A percentile compares a stretch with the other conserved stretches of the same genome.
Conservation (phyloP, 2,113 vertebrate genomes). For the Tachysurus fulvidraco region DNA sequence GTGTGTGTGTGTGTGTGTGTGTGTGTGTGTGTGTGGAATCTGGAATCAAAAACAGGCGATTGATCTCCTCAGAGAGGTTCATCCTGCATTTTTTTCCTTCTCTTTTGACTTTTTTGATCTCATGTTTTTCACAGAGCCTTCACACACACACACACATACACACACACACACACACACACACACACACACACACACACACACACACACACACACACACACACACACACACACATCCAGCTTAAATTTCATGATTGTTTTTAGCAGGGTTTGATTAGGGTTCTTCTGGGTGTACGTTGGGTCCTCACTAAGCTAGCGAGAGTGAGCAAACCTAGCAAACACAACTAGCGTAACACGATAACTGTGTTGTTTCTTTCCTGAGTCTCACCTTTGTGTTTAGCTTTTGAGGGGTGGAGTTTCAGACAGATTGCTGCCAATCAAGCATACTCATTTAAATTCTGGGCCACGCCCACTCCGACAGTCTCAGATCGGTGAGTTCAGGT, state of each 20-base stretch:
- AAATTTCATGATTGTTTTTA: neutral
- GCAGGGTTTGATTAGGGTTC: slow-evolving; percentile 13
- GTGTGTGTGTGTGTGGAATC: too few relatives aligned
- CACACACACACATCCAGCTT: slow-evolving; percentile 5
- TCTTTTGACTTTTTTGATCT: too few relatives aligned
- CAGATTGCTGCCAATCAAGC: neutral
- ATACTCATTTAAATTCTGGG: neutral
- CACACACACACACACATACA: neutral
- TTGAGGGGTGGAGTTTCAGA: neutral
- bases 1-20: too few relatives aligned
- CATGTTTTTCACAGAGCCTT: neutral
- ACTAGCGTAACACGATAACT: neutral
- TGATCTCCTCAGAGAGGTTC: too few relatives aligned
- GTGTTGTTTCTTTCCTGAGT: neutral
- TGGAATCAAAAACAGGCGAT: too few relatives aligned
- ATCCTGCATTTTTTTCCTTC: too few relatives aligned
- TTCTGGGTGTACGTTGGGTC: neutral
- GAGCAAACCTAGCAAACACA: too few relatives aligned
- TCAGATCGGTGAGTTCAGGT: neutral
- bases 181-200: neutral
- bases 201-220: neutral
- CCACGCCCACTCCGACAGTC: neutral
- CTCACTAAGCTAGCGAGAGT: too few relatives aligned
- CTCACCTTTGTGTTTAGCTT: neutral
- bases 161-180: slow-evolving; percentile 29